phyloP scores from a whole-genome alignment of 2,888 invertebrate genomes.

The Dasysyrphus tricinctus region DNA sequence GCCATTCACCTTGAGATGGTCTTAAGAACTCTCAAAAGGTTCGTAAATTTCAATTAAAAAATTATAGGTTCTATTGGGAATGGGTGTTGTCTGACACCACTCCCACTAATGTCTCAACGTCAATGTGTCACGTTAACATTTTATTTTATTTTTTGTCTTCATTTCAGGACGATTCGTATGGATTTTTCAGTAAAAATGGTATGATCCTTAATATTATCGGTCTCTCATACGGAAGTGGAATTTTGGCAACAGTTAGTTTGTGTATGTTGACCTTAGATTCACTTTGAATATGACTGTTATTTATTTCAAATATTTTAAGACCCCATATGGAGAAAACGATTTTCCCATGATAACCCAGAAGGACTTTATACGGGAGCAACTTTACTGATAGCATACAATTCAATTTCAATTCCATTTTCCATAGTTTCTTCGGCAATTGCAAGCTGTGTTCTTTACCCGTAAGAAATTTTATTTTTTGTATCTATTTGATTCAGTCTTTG shows the following conservation, averaged over 20 bases:
- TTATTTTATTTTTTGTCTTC: not conserved
- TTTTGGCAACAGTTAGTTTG: constrained; percentile 81
- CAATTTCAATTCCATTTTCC: constrained; percentile 92
- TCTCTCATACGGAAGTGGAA: constrained; percentile 82
- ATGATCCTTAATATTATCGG: constrained; percentile 83
- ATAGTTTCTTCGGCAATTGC: constrained; percentile 89
- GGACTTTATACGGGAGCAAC: constrained; percentile 94
- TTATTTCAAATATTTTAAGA: constrained; percentile 84
- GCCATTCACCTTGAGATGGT: too few relatives aligned
- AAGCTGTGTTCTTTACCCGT: constrained; percentile 90
- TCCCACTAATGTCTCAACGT: too few relatives aligned
- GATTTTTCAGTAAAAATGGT: constrained; percentile 83
- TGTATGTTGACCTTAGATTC: constrained; percentile 77
- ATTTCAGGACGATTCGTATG: constrained; percentile 81
- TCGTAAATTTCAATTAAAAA: too few relatives aligned
- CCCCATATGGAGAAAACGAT: constrained; percentile 93
- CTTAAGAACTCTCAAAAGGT: too few relatives aligned
- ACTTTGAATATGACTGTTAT: not conserved
- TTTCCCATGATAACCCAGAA: constrained; percentile 95
- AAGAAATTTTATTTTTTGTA: constrained; percentile 81
- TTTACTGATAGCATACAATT: constrained; percentile 91
- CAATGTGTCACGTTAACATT: too few relatives aligned
- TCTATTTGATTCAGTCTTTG: not conserved
- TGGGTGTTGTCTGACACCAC: too few relatives aligned
- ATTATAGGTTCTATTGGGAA: too few relatives aligned